These are phyloP conservation scores for Mantis religiosa DNA, from an alignment of 2,888 invertebrate genomes.

Conservation along the genomic window DNA sequence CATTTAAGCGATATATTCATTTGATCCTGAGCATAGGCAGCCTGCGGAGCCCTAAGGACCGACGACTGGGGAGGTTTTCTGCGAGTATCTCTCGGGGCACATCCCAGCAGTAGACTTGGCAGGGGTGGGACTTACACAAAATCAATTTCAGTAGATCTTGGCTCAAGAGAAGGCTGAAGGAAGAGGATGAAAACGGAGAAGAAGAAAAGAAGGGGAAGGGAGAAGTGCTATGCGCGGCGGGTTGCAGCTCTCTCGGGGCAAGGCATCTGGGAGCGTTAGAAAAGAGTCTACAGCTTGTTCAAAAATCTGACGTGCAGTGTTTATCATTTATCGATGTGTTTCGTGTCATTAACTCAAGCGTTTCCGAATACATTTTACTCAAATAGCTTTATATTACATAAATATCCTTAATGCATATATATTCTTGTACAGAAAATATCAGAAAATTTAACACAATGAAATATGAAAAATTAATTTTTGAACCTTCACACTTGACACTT, in stretches of 20 bases:
- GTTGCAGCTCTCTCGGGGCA: background rate
- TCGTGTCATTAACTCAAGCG: background rate
- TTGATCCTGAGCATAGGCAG: no score
- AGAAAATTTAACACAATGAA: no score
- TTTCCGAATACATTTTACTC: no score
- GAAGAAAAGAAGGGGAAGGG: background rate
- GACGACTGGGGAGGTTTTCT: conserved; percentile 16
- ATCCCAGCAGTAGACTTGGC: background rate
- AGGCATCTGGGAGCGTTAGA: background rate
- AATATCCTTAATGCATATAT: no score
- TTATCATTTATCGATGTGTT: background rate
- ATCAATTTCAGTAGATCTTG: conserved; percentile 20
- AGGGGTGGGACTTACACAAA: conserved; percentile 19
- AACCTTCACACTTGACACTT: no score
- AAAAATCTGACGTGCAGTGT: background rate
- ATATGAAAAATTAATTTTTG: no score
- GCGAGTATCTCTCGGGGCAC: conserved; percentile 18
- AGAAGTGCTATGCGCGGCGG: background rate
- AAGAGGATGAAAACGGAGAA: background rate
- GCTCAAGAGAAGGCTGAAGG: background rate
- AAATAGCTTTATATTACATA: no score
- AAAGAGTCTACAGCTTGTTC: background rate
- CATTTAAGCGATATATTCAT: no score
- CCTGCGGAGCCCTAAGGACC: background rate
- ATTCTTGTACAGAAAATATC: no score